Conservation (phyloP, 2,113 vertebrate species). For the Pseudonaja textilis region DNA sequence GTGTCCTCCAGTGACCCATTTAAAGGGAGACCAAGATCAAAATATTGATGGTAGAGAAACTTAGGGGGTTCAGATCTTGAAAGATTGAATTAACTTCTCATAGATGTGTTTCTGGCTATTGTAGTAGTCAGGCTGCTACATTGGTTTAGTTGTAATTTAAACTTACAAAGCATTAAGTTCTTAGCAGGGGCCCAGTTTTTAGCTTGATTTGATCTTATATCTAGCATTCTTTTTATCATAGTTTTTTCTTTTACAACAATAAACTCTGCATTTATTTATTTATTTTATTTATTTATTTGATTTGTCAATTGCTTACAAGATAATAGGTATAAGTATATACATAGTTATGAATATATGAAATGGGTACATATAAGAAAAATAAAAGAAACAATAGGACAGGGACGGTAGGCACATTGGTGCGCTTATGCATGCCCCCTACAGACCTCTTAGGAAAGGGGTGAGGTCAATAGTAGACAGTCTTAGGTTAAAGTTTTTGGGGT, state of each 20-base stretch:
- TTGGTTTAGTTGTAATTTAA: not conserved
- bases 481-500: too few species aligned
- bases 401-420: too few species aligned
- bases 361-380: too few species aligned
- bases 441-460: too few species aligned
- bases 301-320: too few species aligned
- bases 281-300: too few species aligned
- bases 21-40: not conserved
- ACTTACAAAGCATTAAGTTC: not conserved
- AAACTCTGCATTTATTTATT: not conserved
- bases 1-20: not conserved
- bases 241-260: not conserved
- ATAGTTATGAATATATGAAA: too few species aligned
- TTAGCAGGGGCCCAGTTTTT: not conserved
- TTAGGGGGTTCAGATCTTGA: not conserved
- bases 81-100: not conserved
- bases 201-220: not conserved
- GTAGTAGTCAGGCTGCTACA: not conserved
- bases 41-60: not conserved
- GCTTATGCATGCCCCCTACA: too few species aligned
- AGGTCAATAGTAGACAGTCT: too few species aligned
- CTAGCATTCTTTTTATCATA: not conserved
- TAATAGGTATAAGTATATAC: too few species aligned
- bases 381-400: too few species aligned
- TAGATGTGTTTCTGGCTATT: not conserved